Conservation (phyloP, 1,140 invertebrate genomes). For the Caenorhabditis inopinata region DNA sequence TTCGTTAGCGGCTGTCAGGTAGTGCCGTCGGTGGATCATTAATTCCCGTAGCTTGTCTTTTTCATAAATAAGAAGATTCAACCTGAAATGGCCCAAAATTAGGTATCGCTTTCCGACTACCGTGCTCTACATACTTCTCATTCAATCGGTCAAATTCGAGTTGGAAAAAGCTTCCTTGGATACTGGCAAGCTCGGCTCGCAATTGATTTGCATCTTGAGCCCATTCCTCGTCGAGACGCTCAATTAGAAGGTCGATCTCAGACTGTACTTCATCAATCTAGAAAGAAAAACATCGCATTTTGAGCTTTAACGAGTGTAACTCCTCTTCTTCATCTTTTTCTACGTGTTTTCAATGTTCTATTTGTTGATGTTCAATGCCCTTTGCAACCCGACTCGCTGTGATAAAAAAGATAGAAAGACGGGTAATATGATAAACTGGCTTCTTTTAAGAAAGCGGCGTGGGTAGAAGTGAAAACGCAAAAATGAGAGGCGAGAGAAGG, state of each 20-base stretch:
- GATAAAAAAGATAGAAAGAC: not conserved
- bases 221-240: slow-evolving; percentile 38
- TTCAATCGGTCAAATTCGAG: slow-evolving; percentile 47
- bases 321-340: not conserved
- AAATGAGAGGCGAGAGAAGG: not conserved
- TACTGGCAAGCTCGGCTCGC: slow-evolving; percentile 44
- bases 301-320: not conserved
- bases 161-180: slow-evolving; percentile 50
- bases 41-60: slow-evolving; percentile 40
- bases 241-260: slow-evolving; percentile 39
- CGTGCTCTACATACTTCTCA: slow-evolving; percentile 37
- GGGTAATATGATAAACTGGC: not conserved
- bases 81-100: slow-evolving; percentile 18
- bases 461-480: not conserved
- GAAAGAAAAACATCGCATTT: not conserved
- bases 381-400: not conserved
- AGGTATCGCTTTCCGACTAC: not conserved
- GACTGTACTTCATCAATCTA: slow-evolving; percentile 41
- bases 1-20: slow-evolving; percentile 36
- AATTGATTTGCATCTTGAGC: slow-evolving; percentile 35
- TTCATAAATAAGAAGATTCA: slow-evolving; percentile 40
- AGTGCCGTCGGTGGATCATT: slow-evolving; percentile 35
- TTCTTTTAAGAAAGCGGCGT: not conserved
- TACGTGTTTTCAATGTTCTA: not conserved
- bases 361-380: not conserved